phyloP scores from a whole-genome alignment of 2,888 invertebrate species.

The Cheilosia soror region DNA sequence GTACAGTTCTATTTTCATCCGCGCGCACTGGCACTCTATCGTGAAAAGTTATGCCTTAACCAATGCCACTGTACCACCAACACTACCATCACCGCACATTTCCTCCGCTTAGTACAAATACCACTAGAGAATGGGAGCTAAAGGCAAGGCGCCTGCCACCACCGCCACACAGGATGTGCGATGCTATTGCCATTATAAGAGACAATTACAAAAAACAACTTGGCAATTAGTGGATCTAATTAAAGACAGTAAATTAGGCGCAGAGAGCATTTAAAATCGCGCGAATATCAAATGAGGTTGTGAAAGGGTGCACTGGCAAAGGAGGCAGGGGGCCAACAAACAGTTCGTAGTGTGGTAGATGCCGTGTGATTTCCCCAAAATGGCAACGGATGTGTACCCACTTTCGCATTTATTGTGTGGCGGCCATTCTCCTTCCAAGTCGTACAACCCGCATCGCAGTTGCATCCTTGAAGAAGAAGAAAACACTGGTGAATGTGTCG shows the following conservation, averaged over 20 bases:
- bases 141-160: slow-evolving; percentile 36
- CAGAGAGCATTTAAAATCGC: slow-evolving; percentile 75
- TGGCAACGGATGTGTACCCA: slow-evolving; percentile 54
- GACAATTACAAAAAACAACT: slow-evolving; percentile 78
- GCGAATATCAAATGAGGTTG: slow-evolving; percentile 62
- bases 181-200: slow-evolving; percentile 72
- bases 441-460: slow-evolving; percentile 18
- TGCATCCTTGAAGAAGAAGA: slow-evolving; percentile 55
- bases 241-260: slow-evolving; percentile 79
- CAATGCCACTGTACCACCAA: slow-evolving; percentile 8
- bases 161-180: slow-evolving; percentile 64
- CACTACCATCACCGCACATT: slow-evolving; percentile 4
- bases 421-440: slow-evolving; percentile 36
- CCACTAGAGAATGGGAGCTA: slow-evolving; percentile 21
- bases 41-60: slow-evolving; percentile 65
- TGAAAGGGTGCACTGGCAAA: not conserved
- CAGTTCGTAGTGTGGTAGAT: slow-evolving; percentile 20
- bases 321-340: not conserved
- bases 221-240: slow-evolving; percentile 79
- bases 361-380: slow-evolving; percentile 48
- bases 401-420: slow-evolving; percentile 64
- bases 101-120: slow-evolving; percentile 40
- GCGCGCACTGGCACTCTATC: slow-evolving; percentile 43
- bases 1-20: slow-evolving; percentile 44
- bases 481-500: slow-evolving; percentile 31